phyloP scores from a whole-genome alignment of 2,797 vertebrate genomes.

The Chiloscyllium punctatum region DNA sequence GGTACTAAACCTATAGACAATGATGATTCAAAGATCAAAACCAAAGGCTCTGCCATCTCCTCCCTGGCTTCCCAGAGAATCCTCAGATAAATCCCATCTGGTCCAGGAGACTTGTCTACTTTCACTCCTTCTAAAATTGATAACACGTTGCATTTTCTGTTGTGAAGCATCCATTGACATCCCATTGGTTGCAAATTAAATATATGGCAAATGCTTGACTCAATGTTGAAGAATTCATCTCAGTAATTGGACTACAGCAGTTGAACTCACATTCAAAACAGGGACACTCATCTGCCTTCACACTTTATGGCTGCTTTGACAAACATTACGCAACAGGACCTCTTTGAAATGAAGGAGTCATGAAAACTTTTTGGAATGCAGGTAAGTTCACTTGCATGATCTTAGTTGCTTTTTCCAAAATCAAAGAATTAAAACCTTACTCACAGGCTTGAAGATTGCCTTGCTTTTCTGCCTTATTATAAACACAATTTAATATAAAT shows the following conservation, averaged over 20 bases:
- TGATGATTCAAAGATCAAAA: too few species aligned
- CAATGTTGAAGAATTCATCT: background rate
- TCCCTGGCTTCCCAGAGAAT: too few species aligned
- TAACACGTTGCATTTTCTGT: background rate
- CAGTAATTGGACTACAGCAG: background rate
- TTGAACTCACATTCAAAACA: background rate
- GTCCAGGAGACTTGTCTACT: too few species aligned
- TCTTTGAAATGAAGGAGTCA: too few species aligned
- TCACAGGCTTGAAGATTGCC: background rate
- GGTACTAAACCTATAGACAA: too few species aligned
- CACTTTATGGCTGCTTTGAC: background rate
- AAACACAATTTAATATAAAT: background rate
- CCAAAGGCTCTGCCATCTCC: too few species aligned
- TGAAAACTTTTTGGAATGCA: background rate
- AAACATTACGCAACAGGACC: background rate
- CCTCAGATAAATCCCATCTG: too few species aligned
- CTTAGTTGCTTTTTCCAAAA: background rate
- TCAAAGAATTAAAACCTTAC: background rate
- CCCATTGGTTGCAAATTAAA: background rate
- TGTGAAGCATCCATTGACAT: too few species aligned
- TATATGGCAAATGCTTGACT: background rate
- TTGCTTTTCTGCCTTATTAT: background rate
- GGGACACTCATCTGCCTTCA: background rate
- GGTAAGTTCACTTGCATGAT: background rate
- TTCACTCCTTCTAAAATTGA: too few species aligned